phyloP scores from a whole-genome alignment of 2,888 invertebrate genomes.

The Ptycholaimellus sp. region DNA sequence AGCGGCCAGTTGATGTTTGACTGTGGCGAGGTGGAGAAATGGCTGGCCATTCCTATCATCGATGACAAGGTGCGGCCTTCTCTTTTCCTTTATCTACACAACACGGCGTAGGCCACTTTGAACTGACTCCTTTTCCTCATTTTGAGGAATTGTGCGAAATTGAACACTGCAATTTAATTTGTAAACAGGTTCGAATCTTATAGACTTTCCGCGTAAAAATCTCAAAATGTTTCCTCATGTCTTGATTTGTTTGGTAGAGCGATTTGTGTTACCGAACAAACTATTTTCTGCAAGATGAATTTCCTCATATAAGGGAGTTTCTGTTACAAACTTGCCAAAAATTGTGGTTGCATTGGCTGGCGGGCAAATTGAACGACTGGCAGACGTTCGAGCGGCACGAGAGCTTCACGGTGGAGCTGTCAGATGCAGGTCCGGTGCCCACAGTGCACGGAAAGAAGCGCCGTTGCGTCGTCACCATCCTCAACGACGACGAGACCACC shows the following conservation, averaged over 20 bases:
- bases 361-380: not conserved
- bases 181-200: too few species aligned
- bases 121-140: too few species aligned
- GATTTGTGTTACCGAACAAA: too few species aligned
- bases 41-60: constrained; percentile 33
- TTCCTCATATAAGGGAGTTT: too few species aligned
- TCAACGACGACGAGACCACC: constrained; percentile 34
- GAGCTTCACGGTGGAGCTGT: constrained; percentile 36
- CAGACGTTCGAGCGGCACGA: constrained; percentile 34
- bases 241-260: too few species aligned
- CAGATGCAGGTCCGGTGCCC: constrained; percentile 30
- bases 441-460: constrained; percentile 22
- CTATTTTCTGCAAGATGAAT: too few species aligned
- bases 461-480: constrained; percentile 31
- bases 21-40: constrained; percentile 31
- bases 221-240: too few species aligned
- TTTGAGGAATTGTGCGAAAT: too few species aligned
- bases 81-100: not conserved
- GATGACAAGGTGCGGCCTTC: constrained; percentile 31
- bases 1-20: constrained; percentile 31
- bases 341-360: not conserved
- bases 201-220: too few species aligned
- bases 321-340: too few species aligned
- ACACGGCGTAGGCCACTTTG: not conserved
- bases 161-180: too few species aligned